Evolutionary conservation across 2,888 invertebrate genomes (phyloP), one percentile per base, ranked within the genome.

Genomic region (Micoletzkya japonica): DNA sequence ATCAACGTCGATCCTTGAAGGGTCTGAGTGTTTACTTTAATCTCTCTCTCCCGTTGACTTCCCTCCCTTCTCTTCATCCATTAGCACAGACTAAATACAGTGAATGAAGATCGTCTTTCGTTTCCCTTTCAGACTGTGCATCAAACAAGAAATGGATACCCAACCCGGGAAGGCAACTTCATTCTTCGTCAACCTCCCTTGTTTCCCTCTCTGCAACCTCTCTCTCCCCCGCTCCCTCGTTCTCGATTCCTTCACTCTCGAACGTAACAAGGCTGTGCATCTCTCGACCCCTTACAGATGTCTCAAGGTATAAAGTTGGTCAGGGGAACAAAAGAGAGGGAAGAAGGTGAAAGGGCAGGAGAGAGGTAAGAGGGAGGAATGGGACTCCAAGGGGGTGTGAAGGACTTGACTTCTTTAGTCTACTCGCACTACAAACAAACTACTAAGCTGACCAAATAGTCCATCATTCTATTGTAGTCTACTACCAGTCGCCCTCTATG

Each of bases 21-120:
- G n/a, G n/a, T n/a, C n/a, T n/a, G n/a, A n/a, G n/a, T n/a, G 14
- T 24, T 26, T 24, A 10, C n/a, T 56, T 56, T 24, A 56, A 24
- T 56, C 56, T 56, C 56, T 56, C 56, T 56, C 56, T 56, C 56
- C n/a, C 56, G 7, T 56, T 56, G 14, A 44, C n/a, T 24, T 56
- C 56, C 10, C n/a, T 56, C 56, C n/a, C 56, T 56, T 10, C n/a
- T 10, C 24, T 20, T 24, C 24, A 24, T 24, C 10, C 26, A 17
- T 56, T 10, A 24, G 7, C n/a, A 24, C 10, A 17, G 10, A 24
- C 14, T 24, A 10, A 56, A 24, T 26, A 24, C 10, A 56, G 7
- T 24, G 7, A 10, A 56, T 56, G 17, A 24, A 14, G 7, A 24
- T 26, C 26, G 7, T 56, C 56, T 24, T n/a, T n/a, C n/a, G n/a